Evolutionary conservation across 2,113 vertebrate genomes (phyloP), one percentile per base, ranked within the genome.

Genomic region (Pantherophis guttatus): DNA sequence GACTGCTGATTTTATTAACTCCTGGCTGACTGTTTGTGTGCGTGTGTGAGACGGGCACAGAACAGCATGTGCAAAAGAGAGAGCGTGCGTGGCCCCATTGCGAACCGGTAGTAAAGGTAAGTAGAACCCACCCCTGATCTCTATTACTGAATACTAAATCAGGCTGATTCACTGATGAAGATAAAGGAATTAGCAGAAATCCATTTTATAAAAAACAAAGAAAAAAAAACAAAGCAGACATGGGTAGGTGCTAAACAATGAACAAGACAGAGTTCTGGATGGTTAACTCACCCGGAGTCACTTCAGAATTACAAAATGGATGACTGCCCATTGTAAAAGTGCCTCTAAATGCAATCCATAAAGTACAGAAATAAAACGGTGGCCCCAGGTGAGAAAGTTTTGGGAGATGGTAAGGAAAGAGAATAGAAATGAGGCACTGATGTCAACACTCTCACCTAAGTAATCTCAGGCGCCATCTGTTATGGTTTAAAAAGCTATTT

Each of bases 401-500:
- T 50, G 52, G 39, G 55, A 55, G 39, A 48, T 3, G n/a, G 26
- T 50, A 44, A 92, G 52, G 10, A 33, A 39, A 13, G 75, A 23
- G 85, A 92, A 90, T 6, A 59, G 55, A 92, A 94, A 93, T 90
- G 21, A 91, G 15, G 85, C 52, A 89, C 21, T 91, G 21, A 54
- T 53, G 23, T 44, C 2, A 11, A 44, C 91, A 24, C 3, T 91
- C 58, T 92, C 11, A 92, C 88, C 48, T 87, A 29, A 1, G 88
- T 88, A 94, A 91, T 33, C 8, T 5, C 75, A 29, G 70, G 91
- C 87, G 59, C 23, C 12, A 92, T 6, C n/a, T 75, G 17, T 89
- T 91, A 13, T 93, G n/a, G 75, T 92, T 94, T 89, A 86, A 87
- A 75, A 24, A 10, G 15, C 92, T 8, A 90, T n/a, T 91, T 54